Base-by-base conservation (phyloP, 2,797 vertebrate species). In the Macrochelys suwanniensis region DNA sequence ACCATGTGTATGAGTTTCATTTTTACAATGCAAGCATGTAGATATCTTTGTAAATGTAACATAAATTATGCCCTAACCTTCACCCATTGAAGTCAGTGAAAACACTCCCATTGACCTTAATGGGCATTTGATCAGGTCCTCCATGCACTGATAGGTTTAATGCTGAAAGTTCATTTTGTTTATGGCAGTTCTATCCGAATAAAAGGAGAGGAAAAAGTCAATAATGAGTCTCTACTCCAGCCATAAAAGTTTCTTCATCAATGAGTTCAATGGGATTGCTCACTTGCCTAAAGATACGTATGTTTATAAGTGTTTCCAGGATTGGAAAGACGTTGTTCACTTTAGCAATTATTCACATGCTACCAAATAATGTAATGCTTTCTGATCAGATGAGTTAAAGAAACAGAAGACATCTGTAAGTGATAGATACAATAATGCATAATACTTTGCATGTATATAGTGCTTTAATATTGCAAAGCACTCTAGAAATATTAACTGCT, bases 391-490 rank as follows among this genome's bases (percentile, higher is more conserved):
- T 42, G 4, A 23, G 80, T 86, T 21, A 92, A 81, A 89, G 51
- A 76, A 86, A 77, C 13, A 3, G 90, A 89, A 45, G 11, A 3
- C 51, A 68, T 68, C n/a, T 13, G 53, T 28, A 92, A 87, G 47
- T 53, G 7, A 87, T 42, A 50, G 7, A 37, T 1, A 88, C 85
- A 93, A 37, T 37, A 13, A 81, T 88, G 11, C 25, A 12, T 12
- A 71, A 57, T 0, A 78, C 7, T 74, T 95, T 89, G 9, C 54
- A 80, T 87, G 91, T 59, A 79, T 7, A 13, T 68, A 8, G 37
- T 78, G 71, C 17, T 33, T 90, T 42, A 88, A 59, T 84, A 85
- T 92, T 91, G 85, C 28, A 25, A 90, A 89, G 5, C 50, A 82
- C 11, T 59, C n/a, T 85, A 51, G 1, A 23, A 85, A 11, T 68